Conservation (phyloP, 2,797 vertebrate genomes). For the Vipera ursinii region DNA sequence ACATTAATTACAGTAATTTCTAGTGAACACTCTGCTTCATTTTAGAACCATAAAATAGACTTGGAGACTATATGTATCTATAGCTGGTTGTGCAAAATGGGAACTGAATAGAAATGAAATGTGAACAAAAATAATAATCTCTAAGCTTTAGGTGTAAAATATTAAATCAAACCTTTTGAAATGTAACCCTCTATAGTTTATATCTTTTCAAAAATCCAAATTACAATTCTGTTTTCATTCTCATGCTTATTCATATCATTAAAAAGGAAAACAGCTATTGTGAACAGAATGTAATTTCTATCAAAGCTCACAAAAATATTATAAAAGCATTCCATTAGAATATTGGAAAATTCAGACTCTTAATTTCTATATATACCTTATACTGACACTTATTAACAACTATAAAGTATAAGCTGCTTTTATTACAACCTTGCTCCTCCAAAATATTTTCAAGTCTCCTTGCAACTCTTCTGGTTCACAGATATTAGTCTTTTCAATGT, state of each 20-base stretch:
- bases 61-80: not conserved
- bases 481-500: not conserved
- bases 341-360: not conserved
- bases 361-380: not conserved
- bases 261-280: not conserved
- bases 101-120: not conserved
- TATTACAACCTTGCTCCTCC: not conserved
- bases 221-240: not conserved
- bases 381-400: not conserved
- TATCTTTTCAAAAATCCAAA: not conserved
- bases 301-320: not conserved
- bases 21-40: not conserved
- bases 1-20: not conserved
- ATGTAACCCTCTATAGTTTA: not conserved
- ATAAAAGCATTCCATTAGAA: not conserved
- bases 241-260: not conserved
- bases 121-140: not conserved
- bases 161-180: not conserved
- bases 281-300: not conserved
- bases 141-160: not conserved
- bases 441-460: not conserved
- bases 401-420: not conserved
- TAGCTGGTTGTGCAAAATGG: not conserved
- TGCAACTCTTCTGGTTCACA: not conserved
- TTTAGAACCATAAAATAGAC: not conserved